phyloP scores from a whole-genome alignment of 1,140 invertebrate species.

The Lasioglossum baleicum region DNA sequence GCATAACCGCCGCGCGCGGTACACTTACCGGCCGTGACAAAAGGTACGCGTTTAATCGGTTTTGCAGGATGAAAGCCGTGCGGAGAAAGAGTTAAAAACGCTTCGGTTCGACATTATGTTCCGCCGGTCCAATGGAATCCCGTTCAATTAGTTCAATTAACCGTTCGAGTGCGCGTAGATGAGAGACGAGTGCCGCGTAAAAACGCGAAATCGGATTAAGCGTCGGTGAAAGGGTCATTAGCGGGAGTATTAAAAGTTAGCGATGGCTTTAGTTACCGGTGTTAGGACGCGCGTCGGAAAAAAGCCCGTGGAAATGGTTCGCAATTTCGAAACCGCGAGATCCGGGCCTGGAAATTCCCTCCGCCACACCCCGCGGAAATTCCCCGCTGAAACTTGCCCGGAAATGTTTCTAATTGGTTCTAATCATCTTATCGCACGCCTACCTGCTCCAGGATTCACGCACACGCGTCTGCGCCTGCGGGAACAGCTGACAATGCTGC shows the following conservation, averaged over 20 bases:
- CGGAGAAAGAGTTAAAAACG: background rate
- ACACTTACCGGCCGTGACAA: constrained; percentile 44
- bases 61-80: constrained; percentile 38
- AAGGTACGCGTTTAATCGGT: constrained; percentile 56
- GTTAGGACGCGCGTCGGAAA: constrained; percentile 3
- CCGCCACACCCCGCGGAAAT: background rate
- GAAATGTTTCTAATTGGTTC: background rate
- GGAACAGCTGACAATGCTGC: no score
- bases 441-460: no score
- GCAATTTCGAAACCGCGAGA: background rate
- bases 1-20: background rate
- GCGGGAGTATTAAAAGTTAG: constrained; percentile 63
- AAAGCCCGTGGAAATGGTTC: constrained; percentile 12
- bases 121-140: constrained; percentile 35
- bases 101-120: constrained; percentile 2
- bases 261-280: constrained; percentile 49
- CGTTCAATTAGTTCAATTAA: constrained; percentile 59
- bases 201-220: constrained; percentile 64
- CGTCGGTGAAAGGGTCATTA: constrained; percentile 60
- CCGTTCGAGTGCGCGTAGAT: constrained; percentile 11
- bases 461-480: no score
- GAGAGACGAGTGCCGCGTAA: constrained; percentile 32
- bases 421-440: background rate
- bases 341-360: background rate
- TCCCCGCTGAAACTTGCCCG: background rate